phyloP scores from a whole-genome alignment of 2,888 invertebrate species.

The Philhelius pedissequus region DNA sequence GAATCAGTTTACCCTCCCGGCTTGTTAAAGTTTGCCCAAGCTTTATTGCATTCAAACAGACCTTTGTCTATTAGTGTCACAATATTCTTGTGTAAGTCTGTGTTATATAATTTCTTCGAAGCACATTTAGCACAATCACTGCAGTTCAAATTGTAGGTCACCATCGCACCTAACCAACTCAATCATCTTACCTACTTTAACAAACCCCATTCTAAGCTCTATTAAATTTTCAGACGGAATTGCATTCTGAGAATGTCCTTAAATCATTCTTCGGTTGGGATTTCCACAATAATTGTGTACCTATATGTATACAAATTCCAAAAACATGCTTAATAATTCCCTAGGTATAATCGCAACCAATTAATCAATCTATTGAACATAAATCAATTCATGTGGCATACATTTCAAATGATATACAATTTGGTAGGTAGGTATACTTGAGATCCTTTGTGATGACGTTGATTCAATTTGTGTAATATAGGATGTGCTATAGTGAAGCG shows the following conservation, averaged over 20 bases:
- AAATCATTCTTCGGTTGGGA: background rate
- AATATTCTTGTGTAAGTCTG: too few species aligned
- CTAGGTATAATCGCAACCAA: background rate
- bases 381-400: slow-evolving; percentile 28
- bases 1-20: too few species aligned
- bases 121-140: too few species aligned
- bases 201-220: background rate
- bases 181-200: background rate
- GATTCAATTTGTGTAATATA: background rate
- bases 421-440: background rate
- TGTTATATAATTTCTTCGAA: too few species aligned
- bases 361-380: slow-evolving; percentile 31
- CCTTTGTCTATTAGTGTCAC: too few species aligned
- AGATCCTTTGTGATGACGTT: background rate
- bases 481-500: background rate
- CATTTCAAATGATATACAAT: background rate
- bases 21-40: too few species aligned
- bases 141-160: too few species aligned
- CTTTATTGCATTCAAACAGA: too few species aligned
- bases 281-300: too few species aligned
- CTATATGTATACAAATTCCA: background rate
- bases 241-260: slow-evolving; percentile 1
- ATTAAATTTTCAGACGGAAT: slow-evolving; percentile 23
- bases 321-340: background rate
- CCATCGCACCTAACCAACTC: background rate